Percentiles rank a stretch among this genome's conserved stretches.
These are phyloP conservation scores for Rhinolophus sinicus DNA, from an alignment of 2,113 vertebrate species.

Conservation along the genomic window DNA sequence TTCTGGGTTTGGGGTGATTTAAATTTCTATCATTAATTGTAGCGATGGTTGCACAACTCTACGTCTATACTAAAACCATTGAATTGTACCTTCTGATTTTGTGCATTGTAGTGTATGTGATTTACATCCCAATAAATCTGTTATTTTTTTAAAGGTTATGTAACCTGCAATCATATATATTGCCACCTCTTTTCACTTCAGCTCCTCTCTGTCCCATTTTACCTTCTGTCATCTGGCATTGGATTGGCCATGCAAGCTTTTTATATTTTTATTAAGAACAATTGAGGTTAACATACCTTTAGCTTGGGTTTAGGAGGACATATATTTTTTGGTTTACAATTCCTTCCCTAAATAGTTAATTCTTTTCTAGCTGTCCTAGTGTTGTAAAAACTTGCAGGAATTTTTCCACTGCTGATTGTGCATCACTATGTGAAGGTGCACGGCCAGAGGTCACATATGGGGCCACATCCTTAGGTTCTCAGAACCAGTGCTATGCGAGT, in stretches of 20 bases:
- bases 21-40: not conserved
- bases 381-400: not conserved
- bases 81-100: too few species aligned
- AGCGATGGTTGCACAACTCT: not conserved
- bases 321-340: not conserved
- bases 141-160: not conserved
- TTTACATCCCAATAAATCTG: not conserved
- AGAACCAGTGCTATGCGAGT: not conserved
- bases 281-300: not conserved
- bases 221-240: too few species aligned
- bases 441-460: not conserved
- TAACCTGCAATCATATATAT: not conserved
- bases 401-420: not conserved
- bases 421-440: not conserved
- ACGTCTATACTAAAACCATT: too few species aligned
- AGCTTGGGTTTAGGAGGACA: not conserved
- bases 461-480: not conserved
- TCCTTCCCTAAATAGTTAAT: too few species aligned
- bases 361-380: not conserved
- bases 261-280: not conserved
- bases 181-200: not conserved
- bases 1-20: too few species aligned
- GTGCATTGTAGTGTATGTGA: not conserved
- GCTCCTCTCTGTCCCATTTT: not conserved
- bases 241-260: not conserved